phyloP scores from a whole-genome alignment of 1,140 invertebrate species.

The Drosophila obscura region DNA sequence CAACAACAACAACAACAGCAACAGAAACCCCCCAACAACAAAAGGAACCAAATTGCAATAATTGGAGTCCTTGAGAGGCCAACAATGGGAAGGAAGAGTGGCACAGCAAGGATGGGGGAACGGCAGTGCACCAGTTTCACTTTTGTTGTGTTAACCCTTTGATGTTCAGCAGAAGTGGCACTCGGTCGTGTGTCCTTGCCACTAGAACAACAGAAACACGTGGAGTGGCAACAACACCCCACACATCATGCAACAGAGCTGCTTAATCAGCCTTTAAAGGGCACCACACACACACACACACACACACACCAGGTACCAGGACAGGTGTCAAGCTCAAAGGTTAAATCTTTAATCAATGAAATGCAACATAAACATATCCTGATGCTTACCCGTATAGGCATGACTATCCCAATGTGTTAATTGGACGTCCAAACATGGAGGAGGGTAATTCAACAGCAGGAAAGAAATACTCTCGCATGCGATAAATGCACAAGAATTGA shows the following conservation, averaged over 20 bases:
- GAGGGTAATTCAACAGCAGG: background rate
- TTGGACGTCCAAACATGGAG: slow-evolving; percentile 23
- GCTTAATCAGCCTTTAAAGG: slow-evolving; percentile 65
- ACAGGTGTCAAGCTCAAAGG: slow-evolving; percentile 38
- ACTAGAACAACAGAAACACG: slow-evolving; percentile 15
- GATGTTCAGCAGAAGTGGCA: slow-evolving; percentile 75
- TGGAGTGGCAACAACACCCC: slow-evolving; percentile 2
- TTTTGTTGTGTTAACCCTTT: slow-evolving; percentile 73
- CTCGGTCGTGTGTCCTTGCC: slow-evolving; percentile 68
- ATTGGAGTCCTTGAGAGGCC: slow-evolving; percentile 75
- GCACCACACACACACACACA: background rate
- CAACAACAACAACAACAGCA: background rate
- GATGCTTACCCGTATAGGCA: slow-evolving; percentile 30
- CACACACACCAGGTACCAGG: background rate
- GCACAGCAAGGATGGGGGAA: slow-evolving; percentile 9
- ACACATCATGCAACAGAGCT: slow-evolving; percentile 15
- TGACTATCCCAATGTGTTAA: slow-evolving; percentile 39
- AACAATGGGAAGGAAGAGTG: slow-evolving; percentile 32
- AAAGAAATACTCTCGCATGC: slow-evolving; percentile 55
- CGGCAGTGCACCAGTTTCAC: slow-evolving; percentile 61
- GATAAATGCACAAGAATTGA: slow-evolving; percentile 53
- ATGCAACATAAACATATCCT: slow-evolving; percentile 20
- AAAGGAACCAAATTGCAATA: slow-evolving; percentile 72
- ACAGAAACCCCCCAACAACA: slow-evolving; percentile 33
- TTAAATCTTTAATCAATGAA: slow-evolving; percentile 55